Evolutionary conservation across 1,140 invertebrate species (phyloP).

Genomic region (Nomia melanderi): DNA sequence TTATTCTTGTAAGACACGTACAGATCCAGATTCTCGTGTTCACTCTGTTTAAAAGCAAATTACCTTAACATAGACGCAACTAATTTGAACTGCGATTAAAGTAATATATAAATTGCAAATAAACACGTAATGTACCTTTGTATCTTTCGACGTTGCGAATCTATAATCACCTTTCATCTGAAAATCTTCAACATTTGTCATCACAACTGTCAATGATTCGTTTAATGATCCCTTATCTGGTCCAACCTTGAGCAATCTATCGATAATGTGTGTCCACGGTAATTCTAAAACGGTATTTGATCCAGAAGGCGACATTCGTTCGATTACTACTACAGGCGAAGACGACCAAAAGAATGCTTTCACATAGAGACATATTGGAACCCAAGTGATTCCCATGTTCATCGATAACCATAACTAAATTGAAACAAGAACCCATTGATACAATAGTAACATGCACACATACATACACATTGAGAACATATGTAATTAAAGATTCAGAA

Average conservation of each 20-base stretch:
- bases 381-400: conserved; percentile 88
- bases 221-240: neutral
- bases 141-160: conserved; percentile 87
- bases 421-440: conserved; percentile 24
- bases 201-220: conserved; percentile 21
- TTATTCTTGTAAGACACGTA: conserved; percentile 89
- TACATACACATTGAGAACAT: neutral
- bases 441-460: neutral
- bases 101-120: neutral
- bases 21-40: conserved; percentile 83
- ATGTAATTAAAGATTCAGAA: neutral
- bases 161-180: conserved; percentile 91
- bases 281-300: conserved; percentile 84
- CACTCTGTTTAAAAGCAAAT: conserved; percentile 28
- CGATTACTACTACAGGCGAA: conserved; percentile 83
- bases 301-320: conserved; percentile 85
- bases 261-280: conserved; percentile 32
- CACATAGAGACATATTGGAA: conserved; percentile 85
- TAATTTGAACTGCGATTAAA: too few species aligned
- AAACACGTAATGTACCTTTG: conserved; percentile 16
- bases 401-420: conserved; percentile 88
- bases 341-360: conserved; percentile 88
- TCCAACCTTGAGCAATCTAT: too few species aligned
- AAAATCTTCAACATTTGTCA: conserved; percentile 88
- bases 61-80: neutral